Evolutionary conservation across 1,140 invertebrate species (phyloP), one percentile per base, ranked within the genome.

Genomic region (Cydia strobilella): DNA sequence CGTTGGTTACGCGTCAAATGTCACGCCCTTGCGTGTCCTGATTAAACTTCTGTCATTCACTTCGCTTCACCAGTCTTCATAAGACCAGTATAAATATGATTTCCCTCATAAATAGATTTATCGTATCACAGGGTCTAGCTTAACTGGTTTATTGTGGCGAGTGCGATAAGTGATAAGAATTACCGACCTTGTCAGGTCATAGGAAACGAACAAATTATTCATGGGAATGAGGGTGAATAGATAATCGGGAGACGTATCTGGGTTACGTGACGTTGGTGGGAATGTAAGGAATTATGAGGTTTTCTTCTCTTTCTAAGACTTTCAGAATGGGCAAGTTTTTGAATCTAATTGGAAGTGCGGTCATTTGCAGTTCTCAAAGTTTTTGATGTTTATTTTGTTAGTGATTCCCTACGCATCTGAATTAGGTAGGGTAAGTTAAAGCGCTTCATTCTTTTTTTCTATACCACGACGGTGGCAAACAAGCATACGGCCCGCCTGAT

Each of bases 21-120:
- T 69, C 65, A 69, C 31, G 27, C 27, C 65, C 65, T 69, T 69
- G 65, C 65, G 65, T 69, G 65, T 35, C 23, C 27, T 69, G 65
- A 69, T 69, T 69, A 69, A 69, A 35, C n/a, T 59, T 59, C 6
- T 59, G 18, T 20, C 20, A 23, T 59, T 59, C 54, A 20, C 20
- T 18, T 59, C 54, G 54, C 54, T 12, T 51, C n/a, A 18, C n/a
- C 15, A 51, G n/a, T 51, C 48, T n/a, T 18, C 15, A 51, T n/a
- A 51, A 7, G 20, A 10, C 20, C 9, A 7, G 54, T 3, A 12
- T 59, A 59, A 59, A 59, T 59, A n/a, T 59, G 54, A 23, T 23
- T 7, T 23, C 9, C 6, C 51, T 54, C 42, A 3, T 45, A 45
- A 45, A 45, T 45, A 13, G 3, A 3, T 45, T 45, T 45, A 45